Evolutionary conservation across 2,797 vertebrate genomes (phyloP), one percentile per base, ranked within the genome.

Genomic region (Arrhamphus sclerolepis): DNA sequence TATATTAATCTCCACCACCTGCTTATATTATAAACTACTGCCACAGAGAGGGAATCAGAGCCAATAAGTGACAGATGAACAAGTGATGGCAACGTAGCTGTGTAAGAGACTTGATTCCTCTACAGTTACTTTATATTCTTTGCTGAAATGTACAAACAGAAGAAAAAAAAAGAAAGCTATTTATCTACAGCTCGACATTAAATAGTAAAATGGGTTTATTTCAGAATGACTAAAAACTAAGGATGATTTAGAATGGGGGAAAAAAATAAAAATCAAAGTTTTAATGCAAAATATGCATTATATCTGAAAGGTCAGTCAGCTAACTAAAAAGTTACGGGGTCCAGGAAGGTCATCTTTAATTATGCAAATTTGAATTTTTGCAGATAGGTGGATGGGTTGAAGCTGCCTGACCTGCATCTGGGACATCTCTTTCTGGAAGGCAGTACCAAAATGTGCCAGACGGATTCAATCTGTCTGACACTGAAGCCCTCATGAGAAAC

Each of bases 401-500:
- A 41, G 21, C 65, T 20, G 54, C 55, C 61, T 47, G 44, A 69
- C 66, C 75, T 55, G 44, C 71, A 77, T 82, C 61, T 80, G 67
- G 70, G 74, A 56, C 17, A 5, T 58, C 59, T 70, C 70, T 87
- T 77, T 79, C 63, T 73, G 71, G 65, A 72, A 18, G 38, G 60
- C 31, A 29, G 41, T 49, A 63, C 58, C 56, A 60, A 73, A 61
- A 26, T 3, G 3, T 26, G 46, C 28, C 60, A 57, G 63, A 61
- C 68, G 14, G 49, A 55, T 46, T 49, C 11, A 46, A 21, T 19
- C 34, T 18, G 26, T 21, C 44, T 24, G 53, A 38, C 77, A 83
- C 82, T 86, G 83, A 87, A 83, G 72, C 47, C 31, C 55, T 54
- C 56, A 71, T 76, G 75, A 83, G 75, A 71, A 47, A 53, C 42